Evolutionary conservation across 2,113 vertebrate genomes (phyloP).

Genomic region (Passer montanus): DNA sequence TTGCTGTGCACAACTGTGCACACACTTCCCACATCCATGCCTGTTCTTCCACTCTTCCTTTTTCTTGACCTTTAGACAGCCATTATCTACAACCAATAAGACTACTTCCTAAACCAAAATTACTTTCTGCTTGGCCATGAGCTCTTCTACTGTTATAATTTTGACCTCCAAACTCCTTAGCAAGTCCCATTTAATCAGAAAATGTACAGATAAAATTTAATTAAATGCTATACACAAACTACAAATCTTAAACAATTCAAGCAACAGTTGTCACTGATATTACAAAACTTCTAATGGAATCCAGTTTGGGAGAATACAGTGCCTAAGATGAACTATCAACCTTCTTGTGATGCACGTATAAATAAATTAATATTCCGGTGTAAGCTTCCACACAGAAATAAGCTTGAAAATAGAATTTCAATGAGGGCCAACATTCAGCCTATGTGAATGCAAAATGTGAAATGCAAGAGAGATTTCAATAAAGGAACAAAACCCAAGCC

Average conservation of each 20-base stretch:
- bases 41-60: background rate
- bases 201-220: background rate
- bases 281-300: background rate
- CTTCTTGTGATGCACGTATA: background rate
- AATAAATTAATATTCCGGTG: background rate
- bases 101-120: background rate
- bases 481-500: background rate
- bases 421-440: fast-evolving
- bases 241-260: background rate
- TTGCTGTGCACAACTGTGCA: background rate
- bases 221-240: background rate
- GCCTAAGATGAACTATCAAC: background rate
- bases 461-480: background rate
- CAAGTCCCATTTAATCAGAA: background rate
- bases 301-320: background rate
- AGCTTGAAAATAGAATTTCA: background rate
- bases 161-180: background rate
- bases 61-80: background rate
- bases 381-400: background rate
- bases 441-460: background rate
- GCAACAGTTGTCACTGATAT: background rate
- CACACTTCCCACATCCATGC: background rate
- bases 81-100: background rate
- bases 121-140: background rate
- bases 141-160: background rate